These are phyloP conservation scores for Altica lythri DNA, from an alignment of 2,888 invertebrate genomes.

Conservation along the genomic window DNA sequence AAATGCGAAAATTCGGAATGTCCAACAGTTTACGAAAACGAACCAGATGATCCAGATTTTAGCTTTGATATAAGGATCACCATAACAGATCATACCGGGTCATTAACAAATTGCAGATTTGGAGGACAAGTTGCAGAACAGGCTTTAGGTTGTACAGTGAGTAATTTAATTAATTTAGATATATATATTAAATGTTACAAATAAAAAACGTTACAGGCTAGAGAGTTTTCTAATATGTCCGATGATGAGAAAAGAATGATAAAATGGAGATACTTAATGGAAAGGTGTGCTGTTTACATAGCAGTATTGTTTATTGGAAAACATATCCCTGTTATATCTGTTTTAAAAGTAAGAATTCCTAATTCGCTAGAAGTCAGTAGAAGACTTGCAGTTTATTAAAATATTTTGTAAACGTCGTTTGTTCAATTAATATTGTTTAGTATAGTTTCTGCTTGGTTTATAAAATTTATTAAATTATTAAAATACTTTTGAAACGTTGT, in stretches of 20 bases:
- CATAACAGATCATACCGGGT: conserved; percentile 73
- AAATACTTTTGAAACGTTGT: background rate
- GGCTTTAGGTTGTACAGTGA: conserved; percentile 64
- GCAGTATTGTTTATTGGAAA: conserved; percentile 51
- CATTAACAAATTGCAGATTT: conserved; percentile 63
- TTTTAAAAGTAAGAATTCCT: conserved; percentile 50
- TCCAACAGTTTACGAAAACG: conserved; percentile 47
- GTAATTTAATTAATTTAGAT: conserved; percentile 27
- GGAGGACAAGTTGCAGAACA: conserved; percentile 64
- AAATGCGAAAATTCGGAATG: conserved; percentile 55
- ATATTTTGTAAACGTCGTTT: too few relatives aligned
- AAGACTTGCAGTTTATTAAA: conserved; percentile 53
- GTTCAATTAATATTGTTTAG: too few relatives aligned
- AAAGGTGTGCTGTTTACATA: conserved; percentile 66
- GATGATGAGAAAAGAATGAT: conserved; percentile 60
- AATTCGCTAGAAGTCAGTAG: conserved; percentile 51
- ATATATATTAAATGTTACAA: background rate
- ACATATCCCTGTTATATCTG: conserved; percentile 50
- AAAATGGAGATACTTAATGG: conserved; percentile 69
- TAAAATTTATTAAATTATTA: conserved; percentile 1
- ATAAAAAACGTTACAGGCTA: conserved; percentile 53
- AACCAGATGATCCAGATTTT: conserved; percentile 50
- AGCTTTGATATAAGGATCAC: conserved; percentile 66
- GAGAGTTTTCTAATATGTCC: conserved; percentile 61
- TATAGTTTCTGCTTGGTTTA: too few relatives aligned